A percentile compares a stretch with the other conserved stretches of the same genome.
Evolutionary conservation across 2,888 invertebrate species (phyloP).

Genomic region (Drosophila prolongata): DNA sequence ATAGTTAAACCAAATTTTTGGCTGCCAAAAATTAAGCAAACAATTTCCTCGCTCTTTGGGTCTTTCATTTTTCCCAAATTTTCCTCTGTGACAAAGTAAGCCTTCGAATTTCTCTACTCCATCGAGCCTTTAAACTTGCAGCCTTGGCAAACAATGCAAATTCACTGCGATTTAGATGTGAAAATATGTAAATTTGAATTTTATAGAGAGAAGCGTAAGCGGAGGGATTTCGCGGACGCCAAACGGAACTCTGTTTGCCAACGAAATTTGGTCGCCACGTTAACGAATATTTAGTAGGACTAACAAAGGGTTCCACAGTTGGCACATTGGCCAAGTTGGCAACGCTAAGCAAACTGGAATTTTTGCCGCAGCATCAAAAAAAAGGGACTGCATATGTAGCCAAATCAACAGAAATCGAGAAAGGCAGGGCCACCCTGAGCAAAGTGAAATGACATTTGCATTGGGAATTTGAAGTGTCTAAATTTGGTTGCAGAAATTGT

Average conservation of each 20-base stretch:
- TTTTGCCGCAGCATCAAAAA: slow-evolving; percentile 38
- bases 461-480: slow-evolving; percentile 58
- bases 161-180: slow-evolving; percentile 40
- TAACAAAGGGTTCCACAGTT: slow-evolving; percentile 57
- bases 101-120: slow-evolving; percentile 1
- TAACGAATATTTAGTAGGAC: slow-evolving; percentile 74
- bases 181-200: slow-evolving; percentile 51
- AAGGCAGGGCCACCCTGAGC: slow-evolving; percentile 15
- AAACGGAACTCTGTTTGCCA: slow-evolving; percentile 64
- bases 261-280: slow-evolving; percentile 71
- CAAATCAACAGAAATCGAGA: slow-evolving; percentile 29
- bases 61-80: background rate
- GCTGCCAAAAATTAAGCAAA: slow-evolving; percentile 4
- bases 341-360: slow-evolving; percentile 45
- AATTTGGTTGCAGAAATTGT: slow-evolving; percentile 46
- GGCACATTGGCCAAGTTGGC: slow-evolving; percentile 69
- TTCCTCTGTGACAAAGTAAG: slow-evolving; percentile 10
- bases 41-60: background rate
- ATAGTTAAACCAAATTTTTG: background rate
- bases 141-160: slow-evolving; percentile 45
- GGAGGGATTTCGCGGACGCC: slow-evolving; percentile 7
- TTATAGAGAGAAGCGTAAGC: slow-evolving; percentile 42
- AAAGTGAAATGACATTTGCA: slow-evolving; percentile 50
- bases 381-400: slow-evolving; percentile 44
- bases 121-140: slow-evolving; percentile 5